Base-by-base conservation (phyloP, 2,888 invertebrate genomes). In the Parthenolecanium corni region DNA sequence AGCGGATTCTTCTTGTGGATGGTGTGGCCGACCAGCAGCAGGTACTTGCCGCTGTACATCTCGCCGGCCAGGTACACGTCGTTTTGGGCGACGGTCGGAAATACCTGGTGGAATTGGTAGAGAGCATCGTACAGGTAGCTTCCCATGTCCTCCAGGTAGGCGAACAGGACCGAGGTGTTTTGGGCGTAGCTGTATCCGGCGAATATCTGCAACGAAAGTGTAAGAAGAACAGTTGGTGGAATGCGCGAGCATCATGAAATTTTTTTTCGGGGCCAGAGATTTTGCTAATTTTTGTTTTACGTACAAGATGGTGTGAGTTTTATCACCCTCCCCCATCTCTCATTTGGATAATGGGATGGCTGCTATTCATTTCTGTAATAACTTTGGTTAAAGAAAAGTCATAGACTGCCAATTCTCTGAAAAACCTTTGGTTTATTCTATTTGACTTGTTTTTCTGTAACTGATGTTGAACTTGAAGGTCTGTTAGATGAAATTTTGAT, bases 11-110 rank as follows among this genome's bases (percentile, higher is more conserved):
- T 20, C 14, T 11, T 42, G 53, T 53, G 53, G 23, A 53, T 53
- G 12, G 12, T 6, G 38, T 53, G 40, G 38, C 40, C 53, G 3
- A 53, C 23, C 20, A 23, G 40, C n/a, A 53, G 23, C 14, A 53
- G 40, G 40, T 40, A 53, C 23, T 53, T 53, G n/a, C 40, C 42
- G 1, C 18, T 9, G 53, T 40, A 42, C 31, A 14, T 18, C 40
- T 53, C 53, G 31, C 53, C 53, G 53, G 53, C 53, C 2, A 53
- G 42, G n/a, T 40, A 53, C 21, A 53, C 21, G 1, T 53, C 36
- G 5, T 53, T 53, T 11, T 16, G n/a, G 4, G 21, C 3, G 1
- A 9, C 3, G 20, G n/a, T 40, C 1, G 53, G 53, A 23, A 40
- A 53, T 2, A 53, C 40, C 23, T 53, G 53, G 40, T 53, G n/a